Base-by-base conservation (phyloP, 64 coral and sea anemone species). In the Acropora yongei region DNA sequence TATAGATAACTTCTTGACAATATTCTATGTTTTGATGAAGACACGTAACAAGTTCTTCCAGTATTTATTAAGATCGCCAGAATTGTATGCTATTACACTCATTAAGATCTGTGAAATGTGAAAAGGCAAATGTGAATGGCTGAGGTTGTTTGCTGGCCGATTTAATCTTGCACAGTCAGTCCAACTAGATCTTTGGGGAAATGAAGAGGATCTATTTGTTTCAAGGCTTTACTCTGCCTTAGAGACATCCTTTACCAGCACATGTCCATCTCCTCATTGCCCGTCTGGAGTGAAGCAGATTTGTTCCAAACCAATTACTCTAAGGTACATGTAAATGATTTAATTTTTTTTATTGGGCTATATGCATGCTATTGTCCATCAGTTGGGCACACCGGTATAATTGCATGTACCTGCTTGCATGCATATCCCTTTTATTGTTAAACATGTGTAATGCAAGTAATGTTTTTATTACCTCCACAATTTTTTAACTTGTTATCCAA, bases 1-100 rank as follows among this genome's bases (percentile, higher is more conserved):
- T 69, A 87, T 73, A 68, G 83, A 93, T 80, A 93, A 93, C 43
- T 92, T 92, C 16, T 69, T 93, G 48, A 80, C 77, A 14, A 81
- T 88, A 55, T 80, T 87, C 48, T 88, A 93, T 73, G 58, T 61
- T 20, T 66, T 93, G 42, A 44, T 87, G 60, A 88, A 69, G 20
- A 80, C 19, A 6, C 47, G 41, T 41, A 72, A 8, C 3, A 80
- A 87, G 45, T 7, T 57, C 6, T 74, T 74, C 30, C 58, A 71
- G 43, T 55, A 91, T 75, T 63, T 86, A 17, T 66, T 39, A 17
- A 58, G 18, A 16, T 92, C 90, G 3, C 17, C 41, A 30, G 90
- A 92, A 67, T 6, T 63, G 39, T 92, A 86, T 77, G 80, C 82
- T 39, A 69, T 4, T 66, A 47, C 53, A 16, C 44, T 91, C 2